These are phyloP conservation scores for Petrocephalus zakoni DNA, from an alignment of 2,113 vertebrate species.

Conservation along the genomic window DNA sequence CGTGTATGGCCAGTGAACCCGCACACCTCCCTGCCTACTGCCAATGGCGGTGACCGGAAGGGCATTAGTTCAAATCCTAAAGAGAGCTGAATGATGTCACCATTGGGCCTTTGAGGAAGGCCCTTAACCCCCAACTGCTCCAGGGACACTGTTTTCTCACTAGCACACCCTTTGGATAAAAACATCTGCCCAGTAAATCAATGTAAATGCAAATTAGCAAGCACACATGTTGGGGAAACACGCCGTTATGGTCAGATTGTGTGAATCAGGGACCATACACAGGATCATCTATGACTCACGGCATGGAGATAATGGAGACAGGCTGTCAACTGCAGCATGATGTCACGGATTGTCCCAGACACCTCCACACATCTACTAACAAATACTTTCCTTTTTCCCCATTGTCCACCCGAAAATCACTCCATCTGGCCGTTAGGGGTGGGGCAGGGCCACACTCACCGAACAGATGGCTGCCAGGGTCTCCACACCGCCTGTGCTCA, in stretches of 20 bases:
- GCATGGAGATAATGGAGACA: not conserved
- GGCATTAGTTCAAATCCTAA: not conserved
- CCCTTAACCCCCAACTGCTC: not conserved
- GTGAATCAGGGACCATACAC: not conserved
- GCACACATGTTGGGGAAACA: not conserved
- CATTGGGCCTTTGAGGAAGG: not conserved
- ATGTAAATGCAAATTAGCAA: not conserved
- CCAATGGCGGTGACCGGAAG: not conserved
- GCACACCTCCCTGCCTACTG: not conserved
- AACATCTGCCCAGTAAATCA: not conserved
- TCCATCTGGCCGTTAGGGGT: not conserved
- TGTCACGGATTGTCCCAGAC: not conserved
- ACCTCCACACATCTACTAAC: not conserved
- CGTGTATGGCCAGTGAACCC: not conserved
- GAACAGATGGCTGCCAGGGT: slow-evolving; percentile 78
- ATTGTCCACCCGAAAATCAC: not conserved
- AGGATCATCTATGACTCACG: not conserved
- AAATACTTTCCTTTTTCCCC: not conserved
- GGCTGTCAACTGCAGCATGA: not conserved
- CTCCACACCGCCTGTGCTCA: slow-evolving; percentile 81
- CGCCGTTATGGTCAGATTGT: not conserved
- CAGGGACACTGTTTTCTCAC: not conserved
- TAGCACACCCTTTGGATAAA: not conserved
- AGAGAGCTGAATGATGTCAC: not conserved
- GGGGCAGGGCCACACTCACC: slow-evolving; percentile 63